Evolutionary conservation across 2,888 invertebrate genomes (phyloP).

Genomic region (Amiota mariae): DNA sequence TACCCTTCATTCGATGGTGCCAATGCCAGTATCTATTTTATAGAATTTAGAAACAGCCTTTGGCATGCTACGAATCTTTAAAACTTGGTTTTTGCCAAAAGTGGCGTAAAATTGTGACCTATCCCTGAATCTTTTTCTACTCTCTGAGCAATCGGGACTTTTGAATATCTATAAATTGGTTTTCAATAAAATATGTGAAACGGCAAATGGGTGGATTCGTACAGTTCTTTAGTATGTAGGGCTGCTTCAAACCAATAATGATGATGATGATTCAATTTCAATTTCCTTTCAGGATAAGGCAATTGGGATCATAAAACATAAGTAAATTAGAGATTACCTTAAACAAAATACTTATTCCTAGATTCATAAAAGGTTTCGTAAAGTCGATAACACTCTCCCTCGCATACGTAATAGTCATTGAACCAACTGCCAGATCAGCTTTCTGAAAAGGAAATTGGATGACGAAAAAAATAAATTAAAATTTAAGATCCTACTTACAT

Average conservation of each 20-base stretch:
- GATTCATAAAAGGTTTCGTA: constrained; percentile 93
- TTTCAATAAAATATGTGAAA: too few species aligned
- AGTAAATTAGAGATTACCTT: constrained; percentile 75
- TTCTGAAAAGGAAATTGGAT: constrained; percentile 75
- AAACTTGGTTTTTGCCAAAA: too few species aligned
- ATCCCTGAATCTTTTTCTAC: neutral
- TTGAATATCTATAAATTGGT: neutral
- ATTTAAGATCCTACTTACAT: constrained; percentile 76
- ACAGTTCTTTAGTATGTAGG: too few species aligned
- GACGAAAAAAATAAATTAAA: neutral
- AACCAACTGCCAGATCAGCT: constrained; percentile 90
- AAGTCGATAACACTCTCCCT: constrained; percentile 92
- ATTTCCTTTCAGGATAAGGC: neutral
- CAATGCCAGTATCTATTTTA: neutral
- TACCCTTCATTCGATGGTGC: neutral
- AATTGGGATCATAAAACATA: constrained; percentile 38
- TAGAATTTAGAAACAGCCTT: too few species aligned
- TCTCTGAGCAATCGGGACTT: neutral
- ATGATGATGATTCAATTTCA: neutral
- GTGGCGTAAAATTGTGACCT: too few species aligned
- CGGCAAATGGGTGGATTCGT: too few species aligned
- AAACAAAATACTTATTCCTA: constrained; percentile 90
- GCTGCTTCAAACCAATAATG: too few species aligned
- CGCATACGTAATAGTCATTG: constrained; percentile 92
- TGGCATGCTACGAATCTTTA: too few species aligned